Base-by-base conservation (phyloP, 1,140 invertebrate species). In the Papilio xuthus region DNA sequence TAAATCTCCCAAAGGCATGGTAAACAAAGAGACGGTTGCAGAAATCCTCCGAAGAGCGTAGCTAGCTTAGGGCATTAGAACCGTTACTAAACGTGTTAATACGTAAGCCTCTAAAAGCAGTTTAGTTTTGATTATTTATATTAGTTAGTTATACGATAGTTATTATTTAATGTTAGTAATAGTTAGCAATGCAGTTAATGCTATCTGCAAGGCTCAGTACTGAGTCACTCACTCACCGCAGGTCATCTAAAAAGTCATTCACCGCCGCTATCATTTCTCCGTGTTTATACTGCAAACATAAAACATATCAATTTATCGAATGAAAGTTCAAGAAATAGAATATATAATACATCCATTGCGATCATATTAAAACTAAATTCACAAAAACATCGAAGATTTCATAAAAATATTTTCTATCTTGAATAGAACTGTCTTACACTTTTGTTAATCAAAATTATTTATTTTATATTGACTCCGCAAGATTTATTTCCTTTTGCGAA, bases 241-340 rank as follows among this genome's bases (percentile, higher is more conserved):
- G 75, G 70, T 91, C 90, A 73, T 91, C 90, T 79, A 91, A 78
- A 76, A 91, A 90, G 74, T 88, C 88, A 77, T 89, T 90, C 47
- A 91, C 90, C 41, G 86, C 85, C 37, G 84, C 79, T 87, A 91
- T 89, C 90, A 91, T 91, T 44, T 73, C 71, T 42, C 23, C 71
- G 42, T 1, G 71, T 63, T 53, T 84, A 80, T 75, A 77, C 88
- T 90, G 87, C 9, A 86, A 90, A 86, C 69, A 80, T 83, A 83
- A 82, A 85, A 79, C 53, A 79, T 72, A 78, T 53, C 63, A 74
- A 75, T 78, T 77, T 75, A 53, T 56, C 53, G 37, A 70, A 18
- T 70, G 32, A 69, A 37, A 41, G 28, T 41, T 41, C 12, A 72
- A 41, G 42, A 72, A 28, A 63, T 13, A 28, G 23, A 28, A 13